Percentiles rank a stretch among this genome's conserved stretches.
phyloP scores from a whole-genome alignment of 1,140 invertebrate genomes.

The Neodiprion virginianus region DNA sequence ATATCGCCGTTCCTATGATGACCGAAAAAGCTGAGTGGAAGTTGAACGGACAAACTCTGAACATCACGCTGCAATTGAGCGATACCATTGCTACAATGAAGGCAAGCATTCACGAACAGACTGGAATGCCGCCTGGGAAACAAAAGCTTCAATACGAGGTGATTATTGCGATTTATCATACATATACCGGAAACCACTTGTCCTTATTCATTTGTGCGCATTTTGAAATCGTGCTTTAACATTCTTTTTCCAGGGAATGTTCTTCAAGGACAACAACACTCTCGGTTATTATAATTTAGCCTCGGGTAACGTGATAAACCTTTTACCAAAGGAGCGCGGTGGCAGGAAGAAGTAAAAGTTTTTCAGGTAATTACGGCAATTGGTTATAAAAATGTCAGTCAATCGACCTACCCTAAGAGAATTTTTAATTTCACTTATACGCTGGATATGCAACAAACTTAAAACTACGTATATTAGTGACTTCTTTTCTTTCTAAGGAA shows the following conservation, averaged over 20 bases:
- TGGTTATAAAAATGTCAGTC: too few species aligned
- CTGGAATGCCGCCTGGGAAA: slow-evolving; percentile 95
- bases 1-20: slow-evolving; percentile 81
- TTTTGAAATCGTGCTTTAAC: slow-evolving; percentile 14
- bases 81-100: slow-evolving; percentile 89
- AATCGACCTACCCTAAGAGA: too few species aligned
- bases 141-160: slow-evolving; percentile 95
- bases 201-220: not conserved
- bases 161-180: slow-evolving; percentile 39
- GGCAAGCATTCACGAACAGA: slow-evolving; percentile 86
- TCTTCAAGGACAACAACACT: slow-evolving; percentile 96
- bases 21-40: slow-evolving; percentile 96
- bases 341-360: slow-evolving; percentile 91
- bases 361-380: too few species aligned
- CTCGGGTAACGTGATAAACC: slow-evolving; percentile 81
- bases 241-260: slow-evolving; percentile 80
- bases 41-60: slow-evolving; percentile 89
- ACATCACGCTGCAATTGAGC: slow-evolving; percentile 78
- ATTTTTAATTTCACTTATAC: too few species aligned
- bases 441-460: too few species aligned
- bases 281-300: slow-evolving; percentile 96
- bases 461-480: too few species aligned
- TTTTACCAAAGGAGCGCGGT: slow-evolving; percentile 96
- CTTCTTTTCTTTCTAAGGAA: too few species aligned
- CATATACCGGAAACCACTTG: not conserved